Base-by-base conservation (phyloP, 2,797 vertebrate species). In the Aselliscus stoliczkanus region DNA sequence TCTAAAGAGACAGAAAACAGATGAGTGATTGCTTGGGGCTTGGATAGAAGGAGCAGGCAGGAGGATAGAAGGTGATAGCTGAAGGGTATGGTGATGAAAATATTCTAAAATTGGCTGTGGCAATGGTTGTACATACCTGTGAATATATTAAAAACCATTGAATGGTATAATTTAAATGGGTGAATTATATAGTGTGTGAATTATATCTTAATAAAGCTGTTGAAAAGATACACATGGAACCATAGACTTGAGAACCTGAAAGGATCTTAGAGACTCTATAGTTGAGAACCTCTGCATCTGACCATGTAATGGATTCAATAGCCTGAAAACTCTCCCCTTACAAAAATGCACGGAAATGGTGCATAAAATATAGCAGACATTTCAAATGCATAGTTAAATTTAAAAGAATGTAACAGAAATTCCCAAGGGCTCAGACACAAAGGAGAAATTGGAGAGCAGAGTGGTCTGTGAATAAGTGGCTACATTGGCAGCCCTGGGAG, bases 231-330 rank as follows among this genome's bases (percentile, higher is more conserved):
- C 13, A 42, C 1, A 7, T 37, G 31, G 21, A 42, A 1, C 18
- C 17, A 11, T 7, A 23, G 64, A 9, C 9, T 25, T 9, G 21
- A 56, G 76, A 56, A 14, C 21, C n/a, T 0, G 25, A 42, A 52
- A 77, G 76, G 58, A 25, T 54, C 18, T 86, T 21, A 5, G 18
- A 37, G 5, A 21, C 8, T 2, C 1, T 11, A 25, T 10, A 1
- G 17, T 15, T 34, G 73, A 54, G 62, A 58, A 37, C 65, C 42
- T 27, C 4, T 47, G 5, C 5, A 1, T n/a, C 34, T 29, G 75
- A n/a, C 25, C 23, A 2, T n/a, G 25, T 7, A 29, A 13, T 13
- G 34, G n/a, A 10, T 10, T 34, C 1, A 1, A 17, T 13, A 27
- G 54, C 29, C 52, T 5, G 12, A 52, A 27, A 21, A 3, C 47